phyloP scores from a whole-genome alignment of 92 coral and sea anemone species.

The Phymanthus crucifer region DNA sequence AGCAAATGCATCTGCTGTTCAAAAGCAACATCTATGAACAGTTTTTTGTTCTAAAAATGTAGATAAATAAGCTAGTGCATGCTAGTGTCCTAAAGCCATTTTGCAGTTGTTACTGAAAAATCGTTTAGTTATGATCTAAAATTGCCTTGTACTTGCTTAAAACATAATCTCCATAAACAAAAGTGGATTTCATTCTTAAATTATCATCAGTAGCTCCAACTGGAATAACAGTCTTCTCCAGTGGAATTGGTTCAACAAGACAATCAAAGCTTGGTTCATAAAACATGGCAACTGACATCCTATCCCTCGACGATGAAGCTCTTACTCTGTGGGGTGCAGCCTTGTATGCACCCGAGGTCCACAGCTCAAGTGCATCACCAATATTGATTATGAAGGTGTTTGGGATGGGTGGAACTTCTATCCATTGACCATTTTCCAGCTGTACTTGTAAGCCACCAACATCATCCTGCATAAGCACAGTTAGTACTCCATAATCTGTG shows the following conservation, averaged over 20 bases:
- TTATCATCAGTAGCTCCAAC: slow-evolving; percentile 19
- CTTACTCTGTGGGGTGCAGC: slow-evolving; percentile 66
- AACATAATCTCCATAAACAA: slow-evolving; percentile 67
- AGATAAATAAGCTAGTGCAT: too few species aligned
- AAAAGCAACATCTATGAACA: too few species aligned
- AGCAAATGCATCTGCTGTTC: too few species aligned
- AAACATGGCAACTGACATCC: slow-evolving; percentile 76
- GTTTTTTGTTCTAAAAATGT: too few species aligned
- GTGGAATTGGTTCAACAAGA: slow-evolving; percentile 55
- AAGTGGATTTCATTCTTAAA: slow-evolving; percentile 49
- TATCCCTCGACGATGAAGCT: slow-evolving; percentile 45
- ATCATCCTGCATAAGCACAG: slow-evolving; percentile 75
- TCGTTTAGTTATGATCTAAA: not conserved
- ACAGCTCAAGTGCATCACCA: slow-evolving; percentile 79
- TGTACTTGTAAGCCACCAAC: slow-evolving; percentile 75
- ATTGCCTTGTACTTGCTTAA: slow-evolving; percentile 50
- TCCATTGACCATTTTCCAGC: slow-evolving; percentile 64
- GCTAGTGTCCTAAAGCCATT: too few species aligned
- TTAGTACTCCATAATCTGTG: slow-evolving; percentile 78
- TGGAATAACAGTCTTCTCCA: slow-evolving; percentile 59
- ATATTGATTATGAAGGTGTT: slow-evolving; percentile 71
- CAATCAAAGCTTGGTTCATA: slow-evolving; percentile 70
- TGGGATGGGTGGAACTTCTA: slow-evolving; percentile 68
- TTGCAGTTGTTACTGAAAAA: not conserved
- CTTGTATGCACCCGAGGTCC: slow-evolving; percentile 76